Conservation (phyloP, 2,113 vertebrate genomes). For the Amblyopsis rosae region DNA sequence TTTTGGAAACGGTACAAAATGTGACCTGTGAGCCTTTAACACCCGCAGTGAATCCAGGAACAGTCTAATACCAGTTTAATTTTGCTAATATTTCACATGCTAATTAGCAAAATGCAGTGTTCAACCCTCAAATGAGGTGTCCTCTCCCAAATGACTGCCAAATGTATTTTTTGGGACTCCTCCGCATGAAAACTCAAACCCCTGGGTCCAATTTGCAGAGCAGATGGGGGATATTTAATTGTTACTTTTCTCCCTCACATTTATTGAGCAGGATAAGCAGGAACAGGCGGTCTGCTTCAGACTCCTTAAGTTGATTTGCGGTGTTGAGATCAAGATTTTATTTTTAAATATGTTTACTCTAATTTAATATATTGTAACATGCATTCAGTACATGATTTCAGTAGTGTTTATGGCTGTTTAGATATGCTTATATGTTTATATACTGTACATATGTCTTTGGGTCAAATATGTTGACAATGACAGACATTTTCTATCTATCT, state of each 20-base stretch:
- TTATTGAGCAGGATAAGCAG: background rate
- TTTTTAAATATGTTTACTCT: too few relatives aligned
- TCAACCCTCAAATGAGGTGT: background rate
- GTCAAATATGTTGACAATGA: too few relatives aligned
- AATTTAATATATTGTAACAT: too few relatives aligned
- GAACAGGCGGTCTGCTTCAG: background rate
- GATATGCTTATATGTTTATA: too few relatives aligned
- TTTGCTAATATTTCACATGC: background rate
- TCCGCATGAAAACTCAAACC: background rate
- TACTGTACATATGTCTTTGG: too few relatives aligned
- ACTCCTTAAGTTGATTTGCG: too few relatives aligned
- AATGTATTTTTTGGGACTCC: background rate
- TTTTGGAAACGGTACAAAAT: background rate
- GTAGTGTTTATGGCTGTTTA: too few relatives aligned
- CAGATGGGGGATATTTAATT: background rate
- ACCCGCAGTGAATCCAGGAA: background rate
- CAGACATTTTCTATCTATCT: too few relatives aligned
- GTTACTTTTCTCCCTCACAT: background rate
- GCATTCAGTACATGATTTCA: too few relatives aligned
- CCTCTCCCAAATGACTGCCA: background rate
- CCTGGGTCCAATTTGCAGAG: background rate
- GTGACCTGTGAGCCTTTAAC: background rate
- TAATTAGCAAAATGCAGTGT: slow-evolving; percentile 1
- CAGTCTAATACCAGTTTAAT: background rate
- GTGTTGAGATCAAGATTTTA: too few relatives aligned